These are phyloP conservation scores for Nomia melanderi DNA, from an alignment of 1,140 invertebrate genomes.

Conservation along the genomic window DNA sequence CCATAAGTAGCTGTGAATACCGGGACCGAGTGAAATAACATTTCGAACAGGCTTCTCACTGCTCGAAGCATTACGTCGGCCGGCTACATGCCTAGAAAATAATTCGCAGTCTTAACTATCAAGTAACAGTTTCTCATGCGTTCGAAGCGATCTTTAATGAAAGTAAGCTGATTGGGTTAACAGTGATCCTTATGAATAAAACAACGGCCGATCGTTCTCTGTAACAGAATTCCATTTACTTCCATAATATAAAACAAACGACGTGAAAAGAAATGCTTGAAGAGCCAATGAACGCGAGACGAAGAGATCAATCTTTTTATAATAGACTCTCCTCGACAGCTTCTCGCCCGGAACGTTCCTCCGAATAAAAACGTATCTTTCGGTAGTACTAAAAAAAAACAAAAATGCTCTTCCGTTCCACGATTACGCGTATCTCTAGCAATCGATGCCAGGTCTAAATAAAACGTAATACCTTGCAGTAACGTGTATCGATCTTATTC, in stretches of 20 bases:
- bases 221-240: conserved; percentile 21
- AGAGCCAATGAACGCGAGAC: not conserved
- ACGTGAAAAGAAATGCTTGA: conserved; percentile 28
- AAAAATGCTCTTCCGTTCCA: conserved; percentile 41
- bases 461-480: conserved; percentile 12
- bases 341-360: not conserved
- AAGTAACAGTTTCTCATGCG: not conserved
- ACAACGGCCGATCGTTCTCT: conserved; percentile 16
- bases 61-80: not conserved
- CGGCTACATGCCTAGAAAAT: not conserved
- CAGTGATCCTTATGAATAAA: conserved; percentile 27
- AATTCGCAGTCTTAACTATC: conserved; percentile 25
- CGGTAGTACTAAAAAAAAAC: conserved; percentile 32
- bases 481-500: conserved; percentile 21
- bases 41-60: not conserved
- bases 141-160: conserved; percentile 7
- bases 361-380: no score
- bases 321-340: not conserved
- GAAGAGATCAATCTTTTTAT: conserved; percentile 16
- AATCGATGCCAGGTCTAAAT: conserved; percentile 22
- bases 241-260: conserved; percentile 10
- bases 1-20: conserved; percentile 5
- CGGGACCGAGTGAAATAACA: not conserved
- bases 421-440: conserved; percentile 18
- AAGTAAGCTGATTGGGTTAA: conserved; percentile 17